Evolutionary conservation across 1,140 invertebrate species (phyloP), one percentile per base, ranked within the genome.

Genomic region (Ruditapes philippinarum): DNA sequence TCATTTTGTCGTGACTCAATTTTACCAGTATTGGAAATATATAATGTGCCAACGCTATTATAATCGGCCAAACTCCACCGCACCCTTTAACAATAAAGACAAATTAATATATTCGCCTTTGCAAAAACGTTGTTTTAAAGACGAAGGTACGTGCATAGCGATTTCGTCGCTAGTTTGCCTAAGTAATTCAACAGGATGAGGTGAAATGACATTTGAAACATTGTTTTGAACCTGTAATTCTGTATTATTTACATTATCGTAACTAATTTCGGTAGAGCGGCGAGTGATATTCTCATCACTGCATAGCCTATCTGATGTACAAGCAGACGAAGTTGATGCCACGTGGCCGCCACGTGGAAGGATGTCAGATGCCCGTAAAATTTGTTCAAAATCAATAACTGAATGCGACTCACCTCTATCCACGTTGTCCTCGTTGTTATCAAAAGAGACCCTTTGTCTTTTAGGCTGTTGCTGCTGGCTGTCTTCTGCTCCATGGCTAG

Each of bases 11-110:
- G 60, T 3, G 12, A 31, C 19, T 65, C 60, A 1, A 65, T 9
- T 36, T 65, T 31, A 7, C 60, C 60, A 31, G n/a, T n/a, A n/a
- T 65, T 36, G 11, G 11, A 33, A 36, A 65, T 12, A 40, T 22
- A 4, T 22, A 73, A 25, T n/a, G 40, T 25, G n/a, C 28, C 14
- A 40, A 36, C 40, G 17, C 36, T 45, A 73, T 33, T 33, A 54
- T 22, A 51, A 11, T 79, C 76, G 14, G 76, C 7, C 33, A 79
- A n/a, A 42, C 51, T 79, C 49, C n/a, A 79, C 31, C 14, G 76
- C 76, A 54, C 76, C 76, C 31, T 79, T 79, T n/a, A 79, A 19
- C 25, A 79, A 25, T 25, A 79, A 31, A 31, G 42, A 42, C 14
- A 79, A 25, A 31, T 79, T 79, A 33, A 79, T 33, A 54, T 79